Conservation (phyloP, 1,140 invertebrate genomes). For the Macrotrachela quadricornifera region DNA sequence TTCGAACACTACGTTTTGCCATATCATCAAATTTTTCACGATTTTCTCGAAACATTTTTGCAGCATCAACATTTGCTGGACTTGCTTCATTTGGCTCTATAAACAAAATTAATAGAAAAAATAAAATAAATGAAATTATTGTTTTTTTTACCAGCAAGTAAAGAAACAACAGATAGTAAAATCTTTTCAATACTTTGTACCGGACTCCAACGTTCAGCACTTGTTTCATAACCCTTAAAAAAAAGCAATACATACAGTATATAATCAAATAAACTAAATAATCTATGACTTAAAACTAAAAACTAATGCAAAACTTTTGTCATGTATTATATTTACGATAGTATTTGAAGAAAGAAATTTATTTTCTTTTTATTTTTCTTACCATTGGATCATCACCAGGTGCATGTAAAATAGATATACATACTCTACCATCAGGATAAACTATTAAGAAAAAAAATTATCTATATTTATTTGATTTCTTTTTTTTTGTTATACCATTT, state of each 20-base stretch:
- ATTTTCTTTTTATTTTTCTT: too few species aligned
- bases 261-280: too few species aligned
- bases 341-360: too few species aligned
- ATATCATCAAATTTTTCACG: conserved; percentile 75
- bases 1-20: conserved; percentile 51
- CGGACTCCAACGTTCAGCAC: conserved; percentile 87
- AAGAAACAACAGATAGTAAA: conserved; percentile 84
- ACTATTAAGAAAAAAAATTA: conserved; percentile 34
- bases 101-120: conserved; percentile 14
- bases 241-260: too few species aligned
- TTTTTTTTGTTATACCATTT: conserved; percentile 52
- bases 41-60: conserved; percentile 97
- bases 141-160: conserved; percentile 57
- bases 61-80: conserved; percentile 95
- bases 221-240: conserved; percentile 76
- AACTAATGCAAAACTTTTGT: too few species aligned
- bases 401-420: conserved; percentile 96
- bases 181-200: conserved; percentile 99
- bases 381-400: conserved; percentile 83
- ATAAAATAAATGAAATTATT: not conserved
- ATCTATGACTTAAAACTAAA: too few species aligned
- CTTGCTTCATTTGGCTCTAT: conserved; percentile 95
- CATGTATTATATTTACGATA: too few species aligned
- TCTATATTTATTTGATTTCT: not conserved
- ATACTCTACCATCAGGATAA: conserved; percentile 84